Conservation (phyloP, 2,797 vertebrate species). For the Pangasius krempfi region DNA sequence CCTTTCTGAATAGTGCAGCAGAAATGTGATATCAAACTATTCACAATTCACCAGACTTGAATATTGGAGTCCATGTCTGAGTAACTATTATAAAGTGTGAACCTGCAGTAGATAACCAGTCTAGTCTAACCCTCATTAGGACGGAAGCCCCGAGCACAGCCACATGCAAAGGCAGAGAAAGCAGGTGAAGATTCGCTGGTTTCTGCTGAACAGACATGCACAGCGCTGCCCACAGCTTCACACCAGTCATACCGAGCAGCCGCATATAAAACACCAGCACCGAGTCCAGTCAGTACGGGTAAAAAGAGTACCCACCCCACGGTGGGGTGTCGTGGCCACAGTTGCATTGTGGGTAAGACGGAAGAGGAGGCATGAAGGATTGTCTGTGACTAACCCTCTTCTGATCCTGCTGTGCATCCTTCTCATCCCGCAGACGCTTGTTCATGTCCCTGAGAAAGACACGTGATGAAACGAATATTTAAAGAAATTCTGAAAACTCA, state of each 20-base stretch:
- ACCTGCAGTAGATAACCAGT: neutral
- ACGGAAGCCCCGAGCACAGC: conserved; percentile 9
- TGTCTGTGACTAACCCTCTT: conserved; percentile 80
- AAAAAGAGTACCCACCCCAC: conserved; percentile 52
- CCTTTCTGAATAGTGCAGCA: neutral
- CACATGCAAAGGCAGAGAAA: conserved; percentile 37
- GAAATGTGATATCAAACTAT: neutral
- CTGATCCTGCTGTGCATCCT: conserved; percentile 85
- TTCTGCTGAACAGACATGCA: conserved; percentile 31
- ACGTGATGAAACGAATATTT: neutral
- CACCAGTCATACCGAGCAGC: conserved; percentile 12
- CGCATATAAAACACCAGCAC: neutral
- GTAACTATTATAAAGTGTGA: neutral
- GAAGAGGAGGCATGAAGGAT: conserved; percentile 56
- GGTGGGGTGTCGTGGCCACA: conserved; percentile 47
- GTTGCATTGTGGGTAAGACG: conserved; percentile 42
- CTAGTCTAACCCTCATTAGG: neutral
- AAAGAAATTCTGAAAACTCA: neutral
- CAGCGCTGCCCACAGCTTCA: conserved; percentile 17
- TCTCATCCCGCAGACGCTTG: conserved; percentile 88
- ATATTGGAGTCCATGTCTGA: neutral
- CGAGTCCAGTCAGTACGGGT: conserved; percentile 63
- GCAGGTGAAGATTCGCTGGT: conserved; percentile 12
- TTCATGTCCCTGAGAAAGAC: conserved; percentile 88
- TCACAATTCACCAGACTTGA: neutral